A percentile compares a stretch with the other conserved stretches of the same genome.
Conservation (phyloP, 2,888 invertebrate genomes). For the Parapristionchus giblindavisi region DNA sequence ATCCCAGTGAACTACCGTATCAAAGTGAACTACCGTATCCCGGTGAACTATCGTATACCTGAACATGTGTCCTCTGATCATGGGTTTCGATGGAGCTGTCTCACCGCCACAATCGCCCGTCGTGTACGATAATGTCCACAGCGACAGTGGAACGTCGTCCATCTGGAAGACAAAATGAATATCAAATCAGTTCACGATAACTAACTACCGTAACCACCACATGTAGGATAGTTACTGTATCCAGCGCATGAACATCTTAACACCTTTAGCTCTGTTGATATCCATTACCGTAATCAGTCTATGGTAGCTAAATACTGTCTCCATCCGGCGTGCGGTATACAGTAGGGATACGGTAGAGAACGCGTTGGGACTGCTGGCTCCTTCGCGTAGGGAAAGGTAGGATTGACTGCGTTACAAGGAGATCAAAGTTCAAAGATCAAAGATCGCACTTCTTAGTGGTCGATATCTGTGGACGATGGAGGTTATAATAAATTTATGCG, state of each 20-base stretch:
- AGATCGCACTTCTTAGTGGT: constrained; percentile 50
- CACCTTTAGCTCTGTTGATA: constrained; percentile 39
- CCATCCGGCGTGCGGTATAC: too few species aligned
- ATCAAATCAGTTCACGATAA: too few species aligned
- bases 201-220: too few species aligned
- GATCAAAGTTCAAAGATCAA: too few species aligned
- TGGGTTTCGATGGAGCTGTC: constrained; percentile 52
- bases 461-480: constrained; percentile 62
- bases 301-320: too few species aligned
- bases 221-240: too few species aligned
- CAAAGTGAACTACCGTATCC: too few species aligned
- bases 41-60: constrained; percentile 36
- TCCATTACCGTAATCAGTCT: too few species aligned
- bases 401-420: constrained; percentile 70
- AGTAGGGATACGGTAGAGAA: constrained; percentile 54
- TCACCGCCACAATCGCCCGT: constrained; percentile 64
- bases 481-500: too few species aligned
- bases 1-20: too few species aligned
- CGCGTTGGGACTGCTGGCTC: constrained; percentile 39
- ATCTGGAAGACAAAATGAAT: constrained; percentile 49
- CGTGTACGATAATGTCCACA: constrained; percentile 64
- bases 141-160: constrained; percentile 56
- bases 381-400: constrained; percentile 67
- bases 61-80: constrained; percentile 63
- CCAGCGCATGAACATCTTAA: too few species aligned